phyloP scores from a whole-genome alignment of 2,113 vertebrate genomes.

The Cyanoliseus patagonus region DNA sequence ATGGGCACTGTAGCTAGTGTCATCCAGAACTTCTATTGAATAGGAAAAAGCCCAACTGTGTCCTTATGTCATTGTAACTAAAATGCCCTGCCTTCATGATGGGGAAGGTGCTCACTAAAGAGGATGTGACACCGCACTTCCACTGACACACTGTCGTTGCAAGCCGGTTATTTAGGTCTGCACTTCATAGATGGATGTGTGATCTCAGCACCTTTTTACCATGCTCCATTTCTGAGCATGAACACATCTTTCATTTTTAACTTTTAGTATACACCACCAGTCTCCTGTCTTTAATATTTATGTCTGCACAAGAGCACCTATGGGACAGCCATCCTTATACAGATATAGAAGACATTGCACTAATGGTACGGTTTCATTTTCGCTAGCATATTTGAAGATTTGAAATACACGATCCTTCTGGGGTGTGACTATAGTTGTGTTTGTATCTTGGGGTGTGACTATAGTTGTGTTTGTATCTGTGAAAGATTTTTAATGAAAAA shows the following conservation, averaged over 20 bases:
- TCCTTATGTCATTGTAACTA: not conserved
- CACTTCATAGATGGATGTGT: not conserved
- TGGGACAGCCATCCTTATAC: not conserved
- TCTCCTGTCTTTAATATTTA: not conserved
- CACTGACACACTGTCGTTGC: not conserved
- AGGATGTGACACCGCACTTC: rapidly evolving
- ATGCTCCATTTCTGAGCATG: not conserved
- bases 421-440: not conserved
- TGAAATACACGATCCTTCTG: not conserved
- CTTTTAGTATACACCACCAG: not conserved
- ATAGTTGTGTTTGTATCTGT: not conserved
- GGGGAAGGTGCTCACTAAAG: not conserved
- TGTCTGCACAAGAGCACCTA: not conserved
- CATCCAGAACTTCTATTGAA: not conserved
- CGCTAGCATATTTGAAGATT: not conserved
- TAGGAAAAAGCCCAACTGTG: not conserved
- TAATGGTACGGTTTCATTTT: not conserved
- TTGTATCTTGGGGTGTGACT: not conserved
- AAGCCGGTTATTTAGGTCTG: not conserved
- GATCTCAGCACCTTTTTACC: not conserved
- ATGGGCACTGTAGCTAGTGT: not conserved
- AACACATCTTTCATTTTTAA: not conserved
- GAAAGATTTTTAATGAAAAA: not conserved
- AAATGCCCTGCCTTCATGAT: not conserved
- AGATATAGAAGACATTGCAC: not conserved